phyloP scores from a whole-genome alignment of 1,140 invertebrate species.

The Heterodera schachtii region DNA sequence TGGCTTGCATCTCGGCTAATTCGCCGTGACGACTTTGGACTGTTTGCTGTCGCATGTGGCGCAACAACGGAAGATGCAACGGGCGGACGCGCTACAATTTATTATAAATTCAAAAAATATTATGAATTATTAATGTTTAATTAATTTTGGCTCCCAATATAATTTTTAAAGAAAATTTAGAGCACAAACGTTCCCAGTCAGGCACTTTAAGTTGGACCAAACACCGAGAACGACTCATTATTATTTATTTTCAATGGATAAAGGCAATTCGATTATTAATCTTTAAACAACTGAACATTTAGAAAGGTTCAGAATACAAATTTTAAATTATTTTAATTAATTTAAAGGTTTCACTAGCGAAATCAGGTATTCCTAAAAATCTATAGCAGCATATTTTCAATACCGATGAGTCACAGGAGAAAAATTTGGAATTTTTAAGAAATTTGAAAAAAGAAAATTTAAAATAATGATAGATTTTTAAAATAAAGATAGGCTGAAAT shows the following conservation, averaged over 20 bases:
- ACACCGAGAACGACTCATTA: constrained; percentile 43
- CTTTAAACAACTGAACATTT: too few relatives aligned
- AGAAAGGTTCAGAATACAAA: too few relatives aligned
- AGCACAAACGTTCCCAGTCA: constrained; percentile 51
- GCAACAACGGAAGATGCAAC: not conserved
- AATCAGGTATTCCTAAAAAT: too few relatives aligned
- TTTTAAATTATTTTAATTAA: too few relatives aligned
- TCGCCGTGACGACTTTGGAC: not conserved
- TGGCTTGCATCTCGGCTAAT: not conserved
- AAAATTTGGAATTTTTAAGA: too few relatives aligned
- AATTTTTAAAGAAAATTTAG: not conserved
- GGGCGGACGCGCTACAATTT: constrained; percentile 15
- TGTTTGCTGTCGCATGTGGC: not conserved
- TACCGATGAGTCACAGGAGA: too few relatives aligned
- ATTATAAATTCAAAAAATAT: not conserved
- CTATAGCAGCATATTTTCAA: too few relatives aligned
- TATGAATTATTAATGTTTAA: not conserved
- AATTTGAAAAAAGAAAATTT: too few relatives aligned
- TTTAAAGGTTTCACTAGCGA: too few relatives aligned
- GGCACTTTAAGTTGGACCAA: constrained; percentile 46
- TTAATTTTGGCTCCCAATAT: not conserved
- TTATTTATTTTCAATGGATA: not conserved
- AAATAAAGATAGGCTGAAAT: too few relatives aligned
- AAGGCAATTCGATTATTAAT: too few relatives aligned
- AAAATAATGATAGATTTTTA: too few relatives aligned